Conservation (phyloP, 2,113 vertebrate genomes). For the Gadus macrocephalus region DNA sequence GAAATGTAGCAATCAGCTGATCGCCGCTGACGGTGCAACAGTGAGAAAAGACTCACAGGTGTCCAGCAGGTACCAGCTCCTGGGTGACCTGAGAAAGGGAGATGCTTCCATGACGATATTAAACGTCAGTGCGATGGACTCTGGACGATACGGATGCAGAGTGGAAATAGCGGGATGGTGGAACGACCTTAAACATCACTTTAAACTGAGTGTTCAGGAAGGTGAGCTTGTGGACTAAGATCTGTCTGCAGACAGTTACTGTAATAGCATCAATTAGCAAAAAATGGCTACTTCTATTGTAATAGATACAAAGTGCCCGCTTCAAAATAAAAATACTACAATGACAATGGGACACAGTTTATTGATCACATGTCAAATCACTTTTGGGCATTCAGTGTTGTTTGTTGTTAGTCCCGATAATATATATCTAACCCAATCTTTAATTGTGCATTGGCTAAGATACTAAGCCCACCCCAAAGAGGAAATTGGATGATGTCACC, state of each 20-base stretch:
- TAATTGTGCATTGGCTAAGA: background rate
- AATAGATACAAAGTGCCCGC: no score
- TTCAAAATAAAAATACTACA: background rate
- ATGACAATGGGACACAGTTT: background rate
- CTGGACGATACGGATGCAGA: constrained; percentile 43
- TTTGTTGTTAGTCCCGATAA: no score
- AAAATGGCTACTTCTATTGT: no score
- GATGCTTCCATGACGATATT: constrained; percentile 41
- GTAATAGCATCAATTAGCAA: no score
- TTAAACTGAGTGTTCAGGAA: constrained; percentile 22
- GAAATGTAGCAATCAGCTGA: constrained; percentile 32
- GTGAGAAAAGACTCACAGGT: background rate
- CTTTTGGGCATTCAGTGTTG: no score
- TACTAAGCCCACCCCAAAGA: constrained; percentile 10
- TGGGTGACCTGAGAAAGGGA: constrained; percentile 25
- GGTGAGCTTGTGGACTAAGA: background rate
- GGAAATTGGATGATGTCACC: background rate
- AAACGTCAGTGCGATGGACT: constrained; percentile 5
- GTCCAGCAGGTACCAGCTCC: constrained; percentile 17
- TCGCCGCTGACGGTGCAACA: constrained; percentile 26
- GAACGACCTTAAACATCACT: constrained; percentile 31
- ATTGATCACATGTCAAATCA: background rate
- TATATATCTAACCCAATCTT: background rate
- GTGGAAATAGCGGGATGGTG: constrained; percentile 34
- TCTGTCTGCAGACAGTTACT: no score